Percentiles rank a stretch among this genome's conserved stretches.
Conservation (phyloP, 2,113 vertebrate species). For the Thymallus thymallus region DNA sequence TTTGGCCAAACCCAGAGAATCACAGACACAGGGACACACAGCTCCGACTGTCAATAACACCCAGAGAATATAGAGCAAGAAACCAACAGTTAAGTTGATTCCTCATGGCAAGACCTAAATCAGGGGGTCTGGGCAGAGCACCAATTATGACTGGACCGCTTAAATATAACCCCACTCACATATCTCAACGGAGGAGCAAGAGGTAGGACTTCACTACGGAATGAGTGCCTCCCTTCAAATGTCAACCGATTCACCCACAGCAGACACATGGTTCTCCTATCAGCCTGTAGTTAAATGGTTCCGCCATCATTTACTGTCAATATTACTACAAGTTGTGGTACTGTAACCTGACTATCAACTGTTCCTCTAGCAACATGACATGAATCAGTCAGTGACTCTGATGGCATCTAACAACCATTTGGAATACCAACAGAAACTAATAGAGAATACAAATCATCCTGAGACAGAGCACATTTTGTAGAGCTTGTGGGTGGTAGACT, state of each 20-base stretch:
- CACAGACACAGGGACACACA: not conserved
- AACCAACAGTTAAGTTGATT: conserved; percentile 7
- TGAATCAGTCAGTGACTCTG: too few relatives aligned
- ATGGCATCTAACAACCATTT: too few relatives aligned
- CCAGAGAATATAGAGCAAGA: conserved; percentile 10
- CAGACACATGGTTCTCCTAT: not conserved
- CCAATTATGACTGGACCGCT: conserved; percentile 29
- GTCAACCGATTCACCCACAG: conserved; percentile 25
- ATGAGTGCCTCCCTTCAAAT: conserved; percentile 21
- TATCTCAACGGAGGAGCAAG: conserved; percentile 21
- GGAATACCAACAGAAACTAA: too few relatives aligned
- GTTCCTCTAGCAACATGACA: too few relatives aligned
- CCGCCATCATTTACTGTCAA: not conserved
- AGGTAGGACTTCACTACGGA: conserved; percentile 32
- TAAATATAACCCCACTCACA: conserved; percentile 38
- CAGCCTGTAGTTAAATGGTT: not conserved
- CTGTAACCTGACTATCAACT: too few relatives aligned
- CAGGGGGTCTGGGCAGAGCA: conserved; percentile 20
- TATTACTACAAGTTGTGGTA: not conserved
- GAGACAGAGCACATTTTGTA: too few relatives aligned
- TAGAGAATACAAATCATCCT: too few relatives aligned
- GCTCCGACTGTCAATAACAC: not conserved
- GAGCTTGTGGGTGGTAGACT: not conserved
- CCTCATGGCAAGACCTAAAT: conserved; percentile 19
- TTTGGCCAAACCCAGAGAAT: not conserved